phyloP scores from a whole-genome alignment of 2,888 invertebrate genomes.

The Cenopis cana region DNA sequence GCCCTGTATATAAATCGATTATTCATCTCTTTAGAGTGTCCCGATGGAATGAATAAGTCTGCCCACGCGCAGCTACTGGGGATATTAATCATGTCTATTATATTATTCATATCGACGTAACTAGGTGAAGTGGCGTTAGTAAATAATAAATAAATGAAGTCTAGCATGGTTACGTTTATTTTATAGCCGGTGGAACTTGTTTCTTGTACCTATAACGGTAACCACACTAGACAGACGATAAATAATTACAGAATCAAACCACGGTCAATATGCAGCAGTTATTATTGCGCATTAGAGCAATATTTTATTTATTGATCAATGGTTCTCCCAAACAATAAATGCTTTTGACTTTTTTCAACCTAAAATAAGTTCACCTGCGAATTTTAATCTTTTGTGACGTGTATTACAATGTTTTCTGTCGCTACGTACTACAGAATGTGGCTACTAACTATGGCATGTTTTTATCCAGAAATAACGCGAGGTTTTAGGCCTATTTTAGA shows the following conservation, averaged over 20 bases:
- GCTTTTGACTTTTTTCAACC: too few relatives aligned
- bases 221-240: background rate
- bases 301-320: too few relatives aligned
- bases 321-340: too few relatives aligned
- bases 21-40: background rate
- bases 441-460: too few relatives aligned
- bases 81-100: conserved; percentile 24
- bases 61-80: conserved; percentile 21
- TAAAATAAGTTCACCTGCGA: too few relatives aligned
- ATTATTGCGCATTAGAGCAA: too few relatives aligned
- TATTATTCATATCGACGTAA: conserved; percentile 52
- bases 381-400: too few relatives aligned
- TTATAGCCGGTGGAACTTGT: background rate
- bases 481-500: too few relatives aligned
- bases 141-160: background rate
- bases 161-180: conserved; percentile 8
- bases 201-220: conserved; percentile 3
- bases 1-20: background rate
- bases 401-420: too few relatives aligned
- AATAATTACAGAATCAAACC: background rate
- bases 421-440: too few relatives aligned
- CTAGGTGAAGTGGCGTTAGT: conserved; percentile 16
- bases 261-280: too few relatives aligned
- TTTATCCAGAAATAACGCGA: too few relatives aligned
- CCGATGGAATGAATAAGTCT: conserved; percentile 14